Base-by-base conservation (phyloP, 2,113 vertebrate genomes). In the Cettia cetti region DNA sequence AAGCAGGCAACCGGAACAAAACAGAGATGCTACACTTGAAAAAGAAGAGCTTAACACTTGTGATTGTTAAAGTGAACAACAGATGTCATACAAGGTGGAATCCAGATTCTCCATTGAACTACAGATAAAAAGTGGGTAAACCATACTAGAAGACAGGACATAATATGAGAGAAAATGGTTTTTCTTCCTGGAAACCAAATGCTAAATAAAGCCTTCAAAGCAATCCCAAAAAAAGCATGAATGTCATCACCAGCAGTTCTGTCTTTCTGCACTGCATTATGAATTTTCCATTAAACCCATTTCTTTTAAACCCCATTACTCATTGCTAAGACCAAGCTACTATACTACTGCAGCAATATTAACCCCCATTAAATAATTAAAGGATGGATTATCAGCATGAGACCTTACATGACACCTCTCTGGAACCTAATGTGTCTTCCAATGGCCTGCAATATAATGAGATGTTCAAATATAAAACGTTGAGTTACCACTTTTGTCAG, bases 321-420 rank as follows among this genome's bases (percentile, higher is more conserved):
- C 85, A 71, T 35, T 84, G 79, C 86, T 93, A 82, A 37, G 20
- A 85, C 54, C 61, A 86, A 91, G 53, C 78, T 69, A 56, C 77
- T 82, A 30, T 56, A 69, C 72, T 71, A 56, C 89, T 42, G 53
- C 50, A 70, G 79, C 52, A 94, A 94, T 65, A 95, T 98, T 97
- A 97, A 96, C 97, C 95, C 97, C 96, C 89, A 93, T 94, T 92
- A 95, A 90, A 95, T 97, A 97, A 98, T 97, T 94, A 97, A 96
- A 94, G 97, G 96, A 95, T 97, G 93, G 92, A 96, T 96, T 97
- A 97, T 94, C 96, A 92, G 28, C 77, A 86, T 42, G 86, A 96
- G 93, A 93, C 95, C 96, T 97, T 89, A 90, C 8, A 74, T 80
- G 92, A 95, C 98, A 97, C 95, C 97, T 96, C 95, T 96, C 93